These are phyloP conservation scores for Pungitius pungitius DNA, from an alignment of 2,113 vertebrate species.

Conservation along the genomic window DNA sequence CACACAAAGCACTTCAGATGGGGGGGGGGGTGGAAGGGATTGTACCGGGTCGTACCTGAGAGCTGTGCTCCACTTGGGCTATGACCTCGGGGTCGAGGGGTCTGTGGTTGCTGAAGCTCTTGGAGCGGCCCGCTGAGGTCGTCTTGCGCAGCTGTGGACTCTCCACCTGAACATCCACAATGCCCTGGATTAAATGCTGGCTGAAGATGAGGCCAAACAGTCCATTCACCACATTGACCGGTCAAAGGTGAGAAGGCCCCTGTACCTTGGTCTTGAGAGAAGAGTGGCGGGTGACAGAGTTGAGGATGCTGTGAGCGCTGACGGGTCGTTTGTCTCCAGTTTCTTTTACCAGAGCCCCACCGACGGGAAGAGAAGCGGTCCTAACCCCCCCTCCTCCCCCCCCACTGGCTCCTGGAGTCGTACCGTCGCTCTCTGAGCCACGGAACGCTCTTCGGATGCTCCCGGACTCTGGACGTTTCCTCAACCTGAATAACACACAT, in stretches of 20 bases:
- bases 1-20: not conserved
- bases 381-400: constrained; percentile 81
- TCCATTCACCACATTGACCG: not conserved
- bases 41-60: constrained; percentile 69
- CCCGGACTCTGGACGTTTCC: constrained; percentile 91
- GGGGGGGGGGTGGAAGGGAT: not conserved
- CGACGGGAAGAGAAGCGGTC: constrained; percentile 87
- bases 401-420: constrained; percentile 79
- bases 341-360: constrained; percentile 88
- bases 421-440: constrained; percentile 84
- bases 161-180: constrained; percentile 80
- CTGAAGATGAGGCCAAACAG: not conserved
- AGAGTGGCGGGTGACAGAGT: constrained; percentile 94
- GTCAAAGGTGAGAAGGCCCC: not conserved
- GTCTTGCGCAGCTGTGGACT: constrained; percentile 93
- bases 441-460: constrained; percentile 92
- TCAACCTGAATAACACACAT: constrained; percentile 83
- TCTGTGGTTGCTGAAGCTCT: constrained; percentile 99
- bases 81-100: constrained; percentile 94
- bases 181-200: not conserved
- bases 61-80: constrained; percentile 86
- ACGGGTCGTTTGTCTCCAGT: constrained; percentile 90
- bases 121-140: constrained; percentile 89
- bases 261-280: constrained; percentile 90
- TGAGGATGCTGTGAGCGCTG: constrained; percentile 93